Conservation (phyloP, 2,113 vertebrate species). For the Chinchilla lanigera region DNA sequence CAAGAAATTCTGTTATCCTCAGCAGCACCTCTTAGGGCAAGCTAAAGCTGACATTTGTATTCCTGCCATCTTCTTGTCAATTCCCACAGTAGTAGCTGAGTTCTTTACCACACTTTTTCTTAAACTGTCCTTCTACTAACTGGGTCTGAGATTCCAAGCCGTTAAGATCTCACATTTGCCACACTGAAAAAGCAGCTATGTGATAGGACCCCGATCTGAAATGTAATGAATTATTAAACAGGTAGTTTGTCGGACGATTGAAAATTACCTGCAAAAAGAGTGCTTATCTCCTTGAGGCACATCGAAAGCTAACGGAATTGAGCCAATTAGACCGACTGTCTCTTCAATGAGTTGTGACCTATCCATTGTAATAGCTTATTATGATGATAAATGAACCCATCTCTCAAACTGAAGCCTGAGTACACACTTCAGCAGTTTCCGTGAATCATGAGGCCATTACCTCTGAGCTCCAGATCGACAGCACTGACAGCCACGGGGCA, state of each 20-base stretch:
- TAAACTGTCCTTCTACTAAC: not conserved
- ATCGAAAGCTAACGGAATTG: slow-evolving; percentile 85
- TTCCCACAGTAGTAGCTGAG: slow-evolving; percentile 20
- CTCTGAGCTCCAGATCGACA: slow-evolving; percentile 87
- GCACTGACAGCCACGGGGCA: slow-evolving; percentile 78
- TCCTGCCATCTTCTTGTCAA: not conserved
- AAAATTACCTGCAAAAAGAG: slow-evolving; percentile 87
- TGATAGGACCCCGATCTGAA: slow-evolving; percentile 75
- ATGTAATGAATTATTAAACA: slow-evolving; percentile 87
- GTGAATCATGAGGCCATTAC: slow-evolving; percentile 88
- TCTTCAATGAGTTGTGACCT: slow-evolving; percentile 91
- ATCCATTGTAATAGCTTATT: slow-evolving; percentile 92
- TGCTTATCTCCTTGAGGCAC: slow-evolving; percentile 84
- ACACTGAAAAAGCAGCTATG: slow-evolving; percentile 73
- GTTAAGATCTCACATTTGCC: slow-evolving; percentile 75
- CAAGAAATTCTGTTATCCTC: not conserved
- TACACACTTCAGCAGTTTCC: slow-evolving; percentile 88
- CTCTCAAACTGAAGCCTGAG: slow-evolving; percentile 87
- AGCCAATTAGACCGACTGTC: slow-evolving; percentile 91
- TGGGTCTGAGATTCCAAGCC: not conserved
- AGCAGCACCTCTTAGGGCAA: not conserved
- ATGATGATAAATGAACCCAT: slow-evolving; percentile 94
- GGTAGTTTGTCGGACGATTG: slow-evolving; percentile 85
- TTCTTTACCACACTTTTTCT: not conserved
- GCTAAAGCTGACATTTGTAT: not conserved